Conservation (phyloP, 2,797 vertebrate species). For the Alfaro cultratus region DNA sequence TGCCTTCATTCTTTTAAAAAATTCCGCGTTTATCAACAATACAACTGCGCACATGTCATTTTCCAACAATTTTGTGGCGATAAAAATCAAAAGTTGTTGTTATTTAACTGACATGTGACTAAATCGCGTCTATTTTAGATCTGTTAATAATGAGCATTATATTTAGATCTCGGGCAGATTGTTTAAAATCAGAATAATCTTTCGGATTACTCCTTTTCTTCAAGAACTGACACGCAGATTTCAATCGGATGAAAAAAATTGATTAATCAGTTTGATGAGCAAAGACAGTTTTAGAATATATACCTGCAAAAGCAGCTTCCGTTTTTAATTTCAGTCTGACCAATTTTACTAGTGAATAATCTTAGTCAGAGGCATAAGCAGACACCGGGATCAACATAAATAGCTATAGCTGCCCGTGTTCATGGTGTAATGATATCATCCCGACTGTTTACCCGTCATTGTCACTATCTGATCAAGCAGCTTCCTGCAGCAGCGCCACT, state of each 20-base stretch:
- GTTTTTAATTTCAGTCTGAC: background rate
- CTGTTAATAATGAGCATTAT: conserved; percentile 5
- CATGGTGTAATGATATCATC: conserved; percentile 58
- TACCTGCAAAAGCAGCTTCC: conserved; percentile 8
- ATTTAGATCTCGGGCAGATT: conserved; percentile 34
- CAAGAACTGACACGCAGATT: conserved; percentile 47
- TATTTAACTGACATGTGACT: background rate
- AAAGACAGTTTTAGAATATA: conserved; percentile 25
- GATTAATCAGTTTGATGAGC: conserved; percentile 39
- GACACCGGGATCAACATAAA: conserved; percentile 8
- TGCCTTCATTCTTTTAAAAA: conserved; percentile 50
- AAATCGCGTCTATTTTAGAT: conserved; percentile 8
- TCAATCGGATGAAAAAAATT: conserved; percentile 39
- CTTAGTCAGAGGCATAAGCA: background rate
- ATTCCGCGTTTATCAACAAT: background rate
- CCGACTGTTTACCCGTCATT: conserved; percentile 78
- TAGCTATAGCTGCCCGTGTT: conserved; percentile 24
- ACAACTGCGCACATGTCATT: background rate
- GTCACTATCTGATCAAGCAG: conserved; percentile 74
- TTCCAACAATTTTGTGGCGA: background rate
- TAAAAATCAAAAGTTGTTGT: background rate
- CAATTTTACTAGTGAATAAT: background rate
- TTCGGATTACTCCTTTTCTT: conserved; percentile 30
- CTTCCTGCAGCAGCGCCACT: conserved; percentile 83
- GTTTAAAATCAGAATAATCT: conserved; percentile 25